Evolutionary conservation across 1,140 invertebrate species (phyloP), one percentile per base, ranked within the genome.

Genomic region (Lasioglossum albipes): DNA sequence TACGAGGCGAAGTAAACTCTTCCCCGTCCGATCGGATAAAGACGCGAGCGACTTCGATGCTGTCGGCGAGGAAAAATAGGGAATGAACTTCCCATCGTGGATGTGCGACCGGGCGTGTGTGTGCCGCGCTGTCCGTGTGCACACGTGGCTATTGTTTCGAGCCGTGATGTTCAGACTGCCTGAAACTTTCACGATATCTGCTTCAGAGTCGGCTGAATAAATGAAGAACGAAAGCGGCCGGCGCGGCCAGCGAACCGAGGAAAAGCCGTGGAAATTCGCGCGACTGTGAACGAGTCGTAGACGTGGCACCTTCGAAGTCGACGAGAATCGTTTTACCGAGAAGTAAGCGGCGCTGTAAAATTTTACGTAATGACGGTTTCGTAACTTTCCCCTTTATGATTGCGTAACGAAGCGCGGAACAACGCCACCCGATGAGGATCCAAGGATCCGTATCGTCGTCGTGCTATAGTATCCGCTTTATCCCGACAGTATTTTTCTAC

Each of bases 51-150:
- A 83, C 84, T 89, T 87, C 87, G 81, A 65, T 75, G 78, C 82
- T 89, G 84, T 87, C 87, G 86, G 83, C 78, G 89, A 45, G 20
- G 81, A 81, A 86, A 90, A 87, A 86, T 89, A 89, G 84, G 81
- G 74, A 87, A 88, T 89, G 83, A 86, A 87, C 75, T 83, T 75
- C 36, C 0, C 16, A 27, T 20, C 20, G 18, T 20, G 3, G 52
- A 20, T 49, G 16, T 20, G 52, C 16, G 16, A 5, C 5, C 16
- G 5, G 2, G 13, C 52, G 12, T 20, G 7, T 16, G 22, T 18
- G 27, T 64, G 62, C 7, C 4, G 7, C n/a, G 7, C n/a, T 27
- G 61, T 59, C 36, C 18, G 12, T 4, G n/a, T 16, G 16, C 36
- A 20, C 36, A 16, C 67, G 22, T 52, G 54, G 12, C 36, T 31